These are phyloP conservation scores for Halcyon chelicuti DNA, from an alignment of 2,797 vertebrate species.

Conservation along the genomic window DNA sequence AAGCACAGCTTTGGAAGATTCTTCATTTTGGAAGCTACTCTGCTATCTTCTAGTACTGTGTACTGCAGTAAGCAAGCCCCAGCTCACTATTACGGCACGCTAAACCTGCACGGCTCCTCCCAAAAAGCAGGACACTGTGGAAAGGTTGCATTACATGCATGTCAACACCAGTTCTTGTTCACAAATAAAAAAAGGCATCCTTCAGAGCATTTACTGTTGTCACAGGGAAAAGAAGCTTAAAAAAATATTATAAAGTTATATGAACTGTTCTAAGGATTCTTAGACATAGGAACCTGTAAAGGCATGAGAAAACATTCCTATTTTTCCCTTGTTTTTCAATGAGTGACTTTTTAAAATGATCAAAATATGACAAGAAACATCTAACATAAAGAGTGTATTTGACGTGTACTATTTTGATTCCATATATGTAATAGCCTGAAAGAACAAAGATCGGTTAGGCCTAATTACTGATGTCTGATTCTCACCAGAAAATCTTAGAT, in stretches of 20 bases:
- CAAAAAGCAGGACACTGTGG: background rate
- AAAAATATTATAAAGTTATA: background rate
- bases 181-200: background rate
- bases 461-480: background rate
- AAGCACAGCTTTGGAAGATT: background rate
- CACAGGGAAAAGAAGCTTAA: background rate
- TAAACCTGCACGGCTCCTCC: background rate
- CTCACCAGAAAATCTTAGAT: background rate
- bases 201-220: background rate
- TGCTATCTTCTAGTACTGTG: background rate
- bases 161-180: background rate
- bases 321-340: background rate
- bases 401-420: background rate
- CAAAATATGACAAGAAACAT: background rate
- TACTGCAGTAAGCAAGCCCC: background rate
- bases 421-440: background rate
- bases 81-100: background rate
- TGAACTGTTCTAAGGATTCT: background rate
- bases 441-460: background rate
- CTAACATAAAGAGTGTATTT: background rate
- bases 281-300: background rate
- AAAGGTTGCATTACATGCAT: background rate
- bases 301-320: background rate
- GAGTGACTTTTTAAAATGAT: background rate
- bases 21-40: background rate